Base-by-base conservation (phyloP, 2,113 vertebrate species). In the Sturnira hondurensis region DNA sequence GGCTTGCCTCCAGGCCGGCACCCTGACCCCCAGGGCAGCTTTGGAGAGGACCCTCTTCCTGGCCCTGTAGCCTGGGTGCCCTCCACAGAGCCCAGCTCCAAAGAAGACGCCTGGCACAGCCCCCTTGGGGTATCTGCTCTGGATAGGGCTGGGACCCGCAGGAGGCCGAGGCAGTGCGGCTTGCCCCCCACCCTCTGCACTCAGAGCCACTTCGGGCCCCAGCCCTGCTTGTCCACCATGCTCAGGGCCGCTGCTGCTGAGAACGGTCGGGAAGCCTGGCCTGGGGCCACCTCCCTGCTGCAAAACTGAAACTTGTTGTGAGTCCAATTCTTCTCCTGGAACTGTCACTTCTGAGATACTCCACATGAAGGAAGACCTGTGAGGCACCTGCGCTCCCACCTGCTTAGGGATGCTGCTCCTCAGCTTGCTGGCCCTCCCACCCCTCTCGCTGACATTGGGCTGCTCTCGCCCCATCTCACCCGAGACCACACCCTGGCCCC, bases 1-100 rank as follows among this genome's bases (percentile, higher is more conserved):
- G 14, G 24, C n/a, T 54, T 20, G 15, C 7, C 22, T 1, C 0
- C 3, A 0, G 33, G 76, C 10, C 8, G 0, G 33, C 70, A 14
- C 1, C 12, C 15, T 13, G 3, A 68, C 3, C 33, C 31, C 26
- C 13, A 1, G 33, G 70, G 16, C 10, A 36, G 58, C 84, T 92
- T 45, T 33, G 0, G 28, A 43, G 52, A 86, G 70, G 68, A 67
- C 36, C 36, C 14, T 19, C 26, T 10, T 31, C 13, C 38, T 28
- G 2, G 0, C 19, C n/a, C 47, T 43, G 31, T 20, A 19, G 36
- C 47, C 74, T 68, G 47, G 28, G 38, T 19, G 2, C 43, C n/a
- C 26, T 19, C 12, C 22, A 38, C 61, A 50, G 83, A 41, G 36
- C 22, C 54, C 15, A 6, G 36, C 38, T 9, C 36, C 38, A 7